These are phyloP conservation scores for Pachypanchax playfairii DNA, from an alignment of 2,113 vertebrate genomes.

Conservation along the genomic window DNA sequence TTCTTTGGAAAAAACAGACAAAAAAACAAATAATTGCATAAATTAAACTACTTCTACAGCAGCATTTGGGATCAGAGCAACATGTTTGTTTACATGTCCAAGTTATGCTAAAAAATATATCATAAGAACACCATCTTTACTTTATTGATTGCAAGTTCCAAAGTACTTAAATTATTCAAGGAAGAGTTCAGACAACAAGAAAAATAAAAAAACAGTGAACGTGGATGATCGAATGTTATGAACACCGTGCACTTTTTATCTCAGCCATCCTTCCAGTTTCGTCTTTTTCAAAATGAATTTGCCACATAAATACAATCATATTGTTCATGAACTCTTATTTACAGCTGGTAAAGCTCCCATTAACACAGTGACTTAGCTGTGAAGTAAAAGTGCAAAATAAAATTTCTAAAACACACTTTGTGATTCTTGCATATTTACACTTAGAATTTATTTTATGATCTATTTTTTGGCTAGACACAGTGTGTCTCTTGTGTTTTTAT, in stretches of 20 bases:
- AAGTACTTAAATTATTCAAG: too few relatives aligned
- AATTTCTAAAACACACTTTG: slow-evolving; percentile 18
- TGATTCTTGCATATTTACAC: slow-evolving; percentile 27
- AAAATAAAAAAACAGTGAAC: not conserved
- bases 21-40: not conserved
- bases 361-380: not conserved
- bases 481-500: slow-evolving; percentile 7
- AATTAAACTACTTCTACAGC: slow-evolving; percentile 17
- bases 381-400: slow-evolving; percentile 17
- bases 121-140: too few relatives aligned
- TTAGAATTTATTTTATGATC: not conserved
- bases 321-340: slow-evolving; percentile 23
- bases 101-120: slow-evolving; percentile 30
- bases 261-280: not conserved
- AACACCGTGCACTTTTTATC: not conserved
- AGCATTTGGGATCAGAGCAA: not conserved
- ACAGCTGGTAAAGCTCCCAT: slow-evolving; percentile 21
- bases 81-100: slow-evolving; percentile 32
- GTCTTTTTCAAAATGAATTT: slow-evolving; percentile 4
- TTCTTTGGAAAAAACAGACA: not conserved
- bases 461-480: not conserved
- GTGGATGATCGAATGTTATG: not conserved
- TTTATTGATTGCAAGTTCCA: too few relatives aligned
- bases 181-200: not conserved
- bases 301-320: slow-evolving; percentile 1